These are phyloP conservation scores for Drosophila pseudotalamancana DNA, from an alignment of 2,888 invertebrate species.

Conservation along the genomic window DNA sequence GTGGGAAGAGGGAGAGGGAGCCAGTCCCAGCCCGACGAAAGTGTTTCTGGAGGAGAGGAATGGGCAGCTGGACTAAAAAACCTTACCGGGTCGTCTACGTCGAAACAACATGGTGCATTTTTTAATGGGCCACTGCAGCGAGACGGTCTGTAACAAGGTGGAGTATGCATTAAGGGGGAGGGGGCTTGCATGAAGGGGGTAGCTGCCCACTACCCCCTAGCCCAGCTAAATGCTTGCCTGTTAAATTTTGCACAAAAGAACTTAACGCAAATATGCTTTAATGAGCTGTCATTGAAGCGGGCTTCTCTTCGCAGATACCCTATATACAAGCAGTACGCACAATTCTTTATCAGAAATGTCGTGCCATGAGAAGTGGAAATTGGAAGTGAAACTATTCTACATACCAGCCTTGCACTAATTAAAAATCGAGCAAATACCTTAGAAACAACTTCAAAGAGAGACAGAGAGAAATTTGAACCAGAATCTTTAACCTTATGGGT, in stretches of 20 bases:
- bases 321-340: background rate
- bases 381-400: too few relatives aligned
- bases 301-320: constrained; percentile 2
- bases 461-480: too few relatives aligned
- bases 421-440: too few relatives aligned
- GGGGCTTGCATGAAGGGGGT: background rate
- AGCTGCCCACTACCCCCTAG: constrained; percentile 11
- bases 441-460: too few relatives aligned
- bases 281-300: constrained; percentile 41
- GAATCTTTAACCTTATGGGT: too few relatives aligned
- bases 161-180: background rate
- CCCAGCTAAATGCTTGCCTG: constrained; percentile 43
- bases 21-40: too few relatives aligned
- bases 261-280: constrained; percentile 55
- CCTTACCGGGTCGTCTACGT: constrained; percentile 4
- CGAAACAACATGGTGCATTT: constrained; percentile 24
- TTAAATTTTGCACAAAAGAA: constrained; percentile 45
- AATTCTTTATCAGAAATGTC: too few relatives aligned
- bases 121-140: constrained; percentile 27
- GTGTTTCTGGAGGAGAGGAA: too few relatives aligned
- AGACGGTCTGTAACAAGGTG: too few relatives aligned
- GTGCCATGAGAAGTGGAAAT: too few relatives aligned
- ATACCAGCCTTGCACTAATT: too few relatives aligned
- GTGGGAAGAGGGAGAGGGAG: too few relatives aligned
- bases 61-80: background rate